Evolutionary conservation across 2,888 invertebrate genomes (phyloP), one percentile per base, ranked within the genome.

Genomic region (Pegoplata infirma): DNA sequence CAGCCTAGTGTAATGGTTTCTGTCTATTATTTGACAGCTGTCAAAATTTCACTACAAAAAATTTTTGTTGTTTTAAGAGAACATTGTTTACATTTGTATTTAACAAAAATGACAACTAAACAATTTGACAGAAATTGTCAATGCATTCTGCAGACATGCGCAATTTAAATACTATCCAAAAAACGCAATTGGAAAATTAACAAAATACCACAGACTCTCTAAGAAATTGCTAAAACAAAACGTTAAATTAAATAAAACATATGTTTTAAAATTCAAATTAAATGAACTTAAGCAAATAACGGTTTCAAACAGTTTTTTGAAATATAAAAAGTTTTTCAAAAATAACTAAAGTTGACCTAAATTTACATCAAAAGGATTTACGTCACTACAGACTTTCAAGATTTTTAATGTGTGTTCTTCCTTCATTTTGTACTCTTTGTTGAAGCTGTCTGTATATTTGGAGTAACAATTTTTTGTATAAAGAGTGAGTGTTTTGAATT

Each of bases 21-120:
- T 32, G 32, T n/a, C 32, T 10, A 32, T n/a, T 10, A 32, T 67
- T 28, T 75, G 49, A 67, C 3, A 63, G 32, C 56, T 79, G 67
- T 79, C 71, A 79, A 53, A 67, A 8, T n/a, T 12, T 5, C 14
- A 14, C 17, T 61, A 36, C 40, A 61, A 67, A 47, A 17, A 17
- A 16, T 5, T 7, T 25, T 32, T 16, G 16, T 36, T 58, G 7
- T 49, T 44, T 8, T 32, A 36, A 63, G 49, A 63, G 49, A 47
- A 36, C 4, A 63, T 32, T 63, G 63, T 63, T 63, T 63, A 63
- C 51, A 63, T 63, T 63, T 49, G 2, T 8, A 63, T 3, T 25
- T 36, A 63, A 59, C 44, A 61, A 32, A 32, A 63, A 36, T 6
- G 25, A 46, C 58, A 47, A 14, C 8, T 44, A 19, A 19, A n/a